These are phyloP conservation scores for Ypsolopha sequella DNA, from an alignment of 2,888 invertebrate species.

Conservation along the genomic window DNA sequence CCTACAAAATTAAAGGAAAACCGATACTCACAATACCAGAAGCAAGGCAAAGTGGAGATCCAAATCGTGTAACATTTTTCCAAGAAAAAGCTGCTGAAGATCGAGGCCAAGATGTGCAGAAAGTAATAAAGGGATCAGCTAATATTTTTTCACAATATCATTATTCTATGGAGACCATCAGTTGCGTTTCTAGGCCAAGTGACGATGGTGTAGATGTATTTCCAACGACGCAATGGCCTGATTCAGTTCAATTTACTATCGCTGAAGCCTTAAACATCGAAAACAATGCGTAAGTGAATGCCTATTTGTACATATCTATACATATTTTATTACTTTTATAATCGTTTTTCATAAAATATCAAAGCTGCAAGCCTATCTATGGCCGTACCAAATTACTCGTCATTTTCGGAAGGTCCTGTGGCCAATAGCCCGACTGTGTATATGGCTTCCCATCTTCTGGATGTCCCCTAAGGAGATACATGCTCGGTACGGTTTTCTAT, in stretches of 20 bases:
- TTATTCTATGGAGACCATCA: slow-evolving; percentile 77
- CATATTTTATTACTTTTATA: background rate
- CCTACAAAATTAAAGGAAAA: slow-evolving; percentile 51
- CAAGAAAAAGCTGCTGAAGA: slow-evolving; percentile 32
- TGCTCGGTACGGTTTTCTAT: no score
- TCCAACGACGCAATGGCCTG: slow-evolving; percentile 70
- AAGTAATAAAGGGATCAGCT: slow-evolving; percentile 68
- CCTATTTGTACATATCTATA: no score
- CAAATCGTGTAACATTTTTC: background rate
- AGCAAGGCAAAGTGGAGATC: slow-evolving; percentile 22
- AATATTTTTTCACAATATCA: slow-evolving; percentile 74
- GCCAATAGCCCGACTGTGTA: no score
- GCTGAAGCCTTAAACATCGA: slow-evolving; percentile 64
- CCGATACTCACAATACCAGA: slow-evolving; percentile 36
- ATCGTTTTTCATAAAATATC: no score
- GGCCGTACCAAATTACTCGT: no score
- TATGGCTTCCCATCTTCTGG: no score
- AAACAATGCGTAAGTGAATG: slow-evolving; percentile 59
- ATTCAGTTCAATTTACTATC: slow-evolving; percentile 61
- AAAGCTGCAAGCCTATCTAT: no score
- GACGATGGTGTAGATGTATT: slow-evolving; percentile 77
- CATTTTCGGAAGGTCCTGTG: no score
- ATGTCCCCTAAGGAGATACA: no score
- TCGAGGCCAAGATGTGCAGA: slow-evolving; percentile 45
- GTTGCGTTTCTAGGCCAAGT: slow-evolving; percentile 69